Evolutionary conservation across 2,797 vertebrate species (phyloP).

Genomic region (Sebastes vulpes): DNA sequence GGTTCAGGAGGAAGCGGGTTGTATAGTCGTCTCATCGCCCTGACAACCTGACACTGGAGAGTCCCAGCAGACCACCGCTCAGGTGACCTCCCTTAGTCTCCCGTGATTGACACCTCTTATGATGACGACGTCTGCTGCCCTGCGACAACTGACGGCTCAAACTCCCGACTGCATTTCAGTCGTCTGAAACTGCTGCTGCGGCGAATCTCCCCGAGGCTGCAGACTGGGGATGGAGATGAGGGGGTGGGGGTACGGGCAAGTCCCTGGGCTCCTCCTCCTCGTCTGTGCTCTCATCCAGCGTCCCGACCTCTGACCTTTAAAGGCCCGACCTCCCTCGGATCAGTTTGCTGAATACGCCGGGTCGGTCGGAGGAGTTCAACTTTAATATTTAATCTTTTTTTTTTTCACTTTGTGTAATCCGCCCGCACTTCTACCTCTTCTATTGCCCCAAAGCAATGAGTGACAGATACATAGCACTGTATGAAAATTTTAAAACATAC

Average conservation of each 20-base stretch:
- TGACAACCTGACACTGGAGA: not conserved
- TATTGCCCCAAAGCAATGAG: slow-evolving; percentile 77
- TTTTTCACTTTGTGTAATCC: slow-evolving; percentile 59
- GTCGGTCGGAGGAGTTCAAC: slow-evolving; percentile 56
- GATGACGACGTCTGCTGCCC: slow-evolving; percentile 20
- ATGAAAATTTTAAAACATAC: slow-evolving; percentile 71
- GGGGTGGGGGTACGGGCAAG: too few relatives aligned
- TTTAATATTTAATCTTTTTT: slow-evolving; percentile 83
- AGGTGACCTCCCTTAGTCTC: slow-evolving; percentile 42
- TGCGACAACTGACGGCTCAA: slow-evolving; percentile 6
- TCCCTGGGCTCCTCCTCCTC: slow-evolving; percentile 25
- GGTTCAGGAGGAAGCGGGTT: slow-evolving; percentile 1
- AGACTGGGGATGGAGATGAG: not conserved
- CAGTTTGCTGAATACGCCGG: slow-evolving; percentile 33
- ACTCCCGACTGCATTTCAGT: not conserved
- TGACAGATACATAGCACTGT: slow-evolving; percentile 69
- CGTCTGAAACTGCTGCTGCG: slow-evolving; percentile 6
- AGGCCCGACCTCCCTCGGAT: slow-evolving; percentile 33
- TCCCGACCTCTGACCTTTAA: slow-evolving; percentile 53
- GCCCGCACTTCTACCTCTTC: slow-evolving; percentile 46
- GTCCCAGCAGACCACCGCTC: slow-evolving; percentile 29
- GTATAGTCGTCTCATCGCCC: not conserved
- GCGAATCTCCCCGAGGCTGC: slow-evolving; percentile 35
- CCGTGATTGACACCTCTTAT: slow-evolving; percentile 63
- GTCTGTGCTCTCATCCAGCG: not conserved